Evolutionary conservation across 2,113 vertebrate species (phyloP), one percentile per base, ranked within the genome.

Genomic region (Rallus limicola): DNA sequence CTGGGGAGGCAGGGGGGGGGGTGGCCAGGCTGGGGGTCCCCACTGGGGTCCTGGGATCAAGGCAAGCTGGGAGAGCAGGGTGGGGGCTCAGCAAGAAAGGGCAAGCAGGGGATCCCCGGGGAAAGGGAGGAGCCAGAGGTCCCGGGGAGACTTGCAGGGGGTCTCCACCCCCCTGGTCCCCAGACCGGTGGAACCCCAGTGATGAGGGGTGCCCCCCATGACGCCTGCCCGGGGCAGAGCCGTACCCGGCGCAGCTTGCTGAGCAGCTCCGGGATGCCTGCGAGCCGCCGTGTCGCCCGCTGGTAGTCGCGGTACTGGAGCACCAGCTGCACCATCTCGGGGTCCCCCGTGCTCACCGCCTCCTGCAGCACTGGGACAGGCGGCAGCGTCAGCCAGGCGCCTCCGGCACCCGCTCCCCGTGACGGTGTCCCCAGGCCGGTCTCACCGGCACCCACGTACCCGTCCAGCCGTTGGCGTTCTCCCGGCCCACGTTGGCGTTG

Each of bases 301-400:
- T 98, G 99, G 97, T 98, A 99, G 94, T 99, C 99, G 33, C 99
- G 98, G 94, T 99, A 99, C 97, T 99, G 99, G 62, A 99, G 98
- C 55, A 99, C 98, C 96, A 99, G 97, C 92, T 99, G 99, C 36
- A 99, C 99, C 95, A 99, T 98, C 96, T 99, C 99, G 0, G 99
- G 99, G 93, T 99, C 99, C 60, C 99, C 99, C 0, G 99, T 99
- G 98, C 99, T 99, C 77, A 99, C 99, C 0, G 99, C 99, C 95
- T 99, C 99, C 98, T 99, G 99, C 91, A 99, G 98, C 86, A 99
- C 99, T 99, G 92, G 93, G 82, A 20, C 46, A 18, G n/a, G 16
- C 21, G 20, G 11, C 12, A 6, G 53, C 8, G 0, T 95, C 85
- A 93, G 56, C n/a, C 6, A 4, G 50, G 15, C 9, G 16, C 40